These are phyloP conservation scores for Luidia sarsii DNA, from an alignment of 53 echinoderm and acorn worm species.

Conservation along the genomic window DNA sequence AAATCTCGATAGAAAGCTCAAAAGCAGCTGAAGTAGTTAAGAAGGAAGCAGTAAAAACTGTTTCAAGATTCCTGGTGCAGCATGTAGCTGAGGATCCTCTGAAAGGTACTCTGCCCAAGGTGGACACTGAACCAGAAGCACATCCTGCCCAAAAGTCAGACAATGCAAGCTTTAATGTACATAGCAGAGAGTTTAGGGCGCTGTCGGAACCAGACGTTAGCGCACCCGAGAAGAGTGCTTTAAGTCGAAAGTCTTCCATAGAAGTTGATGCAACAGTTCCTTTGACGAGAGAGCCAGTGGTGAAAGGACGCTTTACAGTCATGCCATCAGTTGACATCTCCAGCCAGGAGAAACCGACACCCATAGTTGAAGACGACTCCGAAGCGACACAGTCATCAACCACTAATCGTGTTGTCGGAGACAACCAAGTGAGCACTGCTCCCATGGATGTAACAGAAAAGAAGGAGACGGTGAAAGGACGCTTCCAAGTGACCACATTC, in stretches of 20 bases:
- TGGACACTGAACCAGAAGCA: slow-evolving; percentile 12
- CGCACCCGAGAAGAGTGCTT: slow-evolving; percentile 30
- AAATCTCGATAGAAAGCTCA: slow-evolving; percentile 13
- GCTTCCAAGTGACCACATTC: slow-evolving; percentile 77
- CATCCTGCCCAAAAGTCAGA: slow-evolving; percentile 15
- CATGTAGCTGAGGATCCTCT: slow-evolving; percentile 34
- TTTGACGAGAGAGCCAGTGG: slow-evolving; percentile 25
- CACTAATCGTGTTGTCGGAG: slow-evolving; percentile 5
- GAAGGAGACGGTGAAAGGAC: slow-evolving; percentile 46
- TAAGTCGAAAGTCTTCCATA: slow-evolving; percentile 55
- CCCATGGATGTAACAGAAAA: slow-evolving; percentile 19
- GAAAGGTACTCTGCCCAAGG: slow-evolving; percentile 24
- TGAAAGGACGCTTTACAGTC: slow-evolving; percentile 22
- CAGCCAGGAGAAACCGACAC: slow-evolving; percentile 3
- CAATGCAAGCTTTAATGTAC: slow-evolving; percentile 36
- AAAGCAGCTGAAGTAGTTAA: slow-evolving; percentile 41
- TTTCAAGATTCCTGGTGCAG: slow-evolving; percentile 47
- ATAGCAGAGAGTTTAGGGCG: slow-evolving; percentile 37
- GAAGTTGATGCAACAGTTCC: slow-evolving; percentile 53
- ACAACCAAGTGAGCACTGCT: neutral
- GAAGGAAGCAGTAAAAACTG: slow-evolving; percentile 33
- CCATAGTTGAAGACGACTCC: neutral
- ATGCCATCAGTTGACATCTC: slow-evolving; percentile 4
- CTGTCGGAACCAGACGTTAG: slow-evolving; percentile 34
- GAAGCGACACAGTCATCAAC: neutral